These are phyloP conservation scores for Mormyrops attenuatus DNA, from an alignment of 2,797 vertebrate genomes.

Conservation along the genomic window DNA sequence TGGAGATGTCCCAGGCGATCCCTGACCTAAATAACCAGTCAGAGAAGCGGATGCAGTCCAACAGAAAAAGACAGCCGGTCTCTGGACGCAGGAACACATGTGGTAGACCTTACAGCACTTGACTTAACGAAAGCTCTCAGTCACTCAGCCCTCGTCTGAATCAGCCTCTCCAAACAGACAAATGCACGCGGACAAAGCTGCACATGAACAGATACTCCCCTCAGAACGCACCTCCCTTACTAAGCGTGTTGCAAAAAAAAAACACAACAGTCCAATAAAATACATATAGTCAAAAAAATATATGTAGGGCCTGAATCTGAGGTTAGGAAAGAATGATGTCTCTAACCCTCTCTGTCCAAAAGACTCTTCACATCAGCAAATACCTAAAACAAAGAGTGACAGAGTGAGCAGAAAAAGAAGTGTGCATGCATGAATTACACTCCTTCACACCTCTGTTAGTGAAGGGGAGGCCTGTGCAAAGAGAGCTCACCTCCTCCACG, in stretches of 20 bases:
- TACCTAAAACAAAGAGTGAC: constrained; percentile 67
- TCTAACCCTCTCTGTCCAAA: constrained; percentile 82
- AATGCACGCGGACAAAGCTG: background rate
- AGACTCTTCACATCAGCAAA: constrained; percentile 82
- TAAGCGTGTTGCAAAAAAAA: background rate
- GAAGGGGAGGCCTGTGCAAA: background rate
- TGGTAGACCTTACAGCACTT: background rate
- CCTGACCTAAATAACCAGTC: background rate
- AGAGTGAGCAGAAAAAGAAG: background rate
- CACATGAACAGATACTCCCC: background rate
- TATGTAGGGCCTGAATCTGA: background rate
- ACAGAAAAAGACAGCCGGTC: background rate
- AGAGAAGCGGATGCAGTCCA: background rate
- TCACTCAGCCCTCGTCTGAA: background rate
- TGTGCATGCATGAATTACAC: background rate
- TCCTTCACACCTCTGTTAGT: background rate
- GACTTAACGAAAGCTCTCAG: background rate
- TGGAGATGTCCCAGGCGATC: background rate
- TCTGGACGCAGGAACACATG: background rate
- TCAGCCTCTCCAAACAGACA: background rate
- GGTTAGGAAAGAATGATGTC: background rate
- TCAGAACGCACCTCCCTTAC: background rate
- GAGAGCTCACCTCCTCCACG: constrained; percentile 76
- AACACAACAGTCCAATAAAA: background rate
- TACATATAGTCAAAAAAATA: background rate